phyloP scores from a whole-genome alignment of 2,797 vertebrate species.

The Gouania willdenowi region DNA sequence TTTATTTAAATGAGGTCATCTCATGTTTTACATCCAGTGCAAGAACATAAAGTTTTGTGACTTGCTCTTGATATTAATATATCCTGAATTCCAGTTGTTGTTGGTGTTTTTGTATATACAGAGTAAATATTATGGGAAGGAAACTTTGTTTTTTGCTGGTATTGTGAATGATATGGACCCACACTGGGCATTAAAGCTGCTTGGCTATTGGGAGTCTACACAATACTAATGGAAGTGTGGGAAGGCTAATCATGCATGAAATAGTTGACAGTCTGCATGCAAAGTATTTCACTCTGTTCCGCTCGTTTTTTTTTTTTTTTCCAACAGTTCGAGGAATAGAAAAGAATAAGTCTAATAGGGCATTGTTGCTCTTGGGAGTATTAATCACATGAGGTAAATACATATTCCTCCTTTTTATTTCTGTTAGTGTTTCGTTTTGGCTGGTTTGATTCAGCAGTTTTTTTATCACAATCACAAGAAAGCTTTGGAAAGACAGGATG shows the following conservation, averaged over 20 bases:
- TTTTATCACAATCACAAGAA: slow-evolving; percentile 25
- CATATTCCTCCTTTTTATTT: slow-evolving; percentile 22
- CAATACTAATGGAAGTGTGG: slow-evolving; percentile 32
- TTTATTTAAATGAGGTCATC: no score
- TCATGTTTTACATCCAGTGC: no score
- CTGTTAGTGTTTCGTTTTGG: slow-evolving; percentile 7
- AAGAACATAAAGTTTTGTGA: no score
- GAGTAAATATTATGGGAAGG: not conserved
- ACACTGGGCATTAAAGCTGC: slow-evolving; percentile 36
- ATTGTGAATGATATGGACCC: slow-evolving; percentile 37
- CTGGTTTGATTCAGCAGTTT: slow-evolving; percentile 4
- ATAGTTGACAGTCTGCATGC: slow-evolving; percentile 12
- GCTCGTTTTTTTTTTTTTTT: not conserved
- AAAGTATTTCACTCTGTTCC: not conserved
- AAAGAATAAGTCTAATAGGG: slow-evolving; percentile 14
- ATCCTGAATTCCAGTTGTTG: no score
- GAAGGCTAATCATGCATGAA: slow-evolving; percentile 36
- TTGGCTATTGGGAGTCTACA: slow-evolving; percentile 48
- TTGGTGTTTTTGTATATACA: not conserved
- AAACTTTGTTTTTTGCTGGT: slow-evolving; percentile 11
- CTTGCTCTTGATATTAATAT: no score
- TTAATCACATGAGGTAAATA: slow-evolving; percentile 37
- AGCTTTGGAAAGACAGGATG: slow-evolving; percentile 10
- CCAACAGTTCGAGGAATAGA: not conserved
- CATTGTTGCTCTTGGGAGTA: slow-evolving; percentile 16